Evolutionary conservation across 2,888 invertebrate genomes (phyloP).

Genomic region (Nineta flava): DNA sequence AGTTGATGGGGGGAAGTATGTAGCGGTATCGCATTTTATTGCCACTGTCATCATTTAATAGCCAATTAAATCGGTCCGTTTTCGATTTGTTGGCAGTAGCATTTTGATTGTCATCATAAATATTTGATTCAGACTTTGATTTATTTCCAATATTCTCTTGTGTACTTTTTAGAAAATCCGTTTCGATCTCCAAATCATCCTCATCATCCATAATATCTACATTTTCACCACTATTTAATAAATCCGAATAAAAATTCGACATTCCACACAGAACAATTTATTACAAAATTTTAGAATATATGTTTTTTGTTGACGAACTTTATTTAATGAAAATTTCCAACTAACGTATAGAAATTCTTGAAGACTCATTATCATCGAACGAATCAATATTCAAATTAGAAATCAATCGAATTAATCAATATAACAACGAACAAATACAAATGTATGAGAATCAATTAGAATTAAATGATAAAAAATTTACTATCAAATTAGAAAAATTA

Average conservation of each 20-base stretch:
- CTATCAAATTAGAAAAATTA: conserved; percentile 20
- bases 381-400: conserved; percentile 44
- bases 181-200: neutral
- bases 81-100: neutral
- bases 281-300: too few species aligned
- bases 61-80: neutral
- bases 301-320: too few species aligned
- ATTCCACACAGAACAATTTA: neutral
- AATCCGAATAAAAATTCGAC: neutral
- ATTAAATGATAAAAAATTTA: conserved; percentile 20
- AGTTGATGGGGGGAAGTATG: too few species aligned
- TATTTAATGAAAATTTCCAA: too few species aligned
- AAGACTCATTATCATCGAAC: conserved; percentile 35
- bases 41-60: neutral
- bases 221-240: neutral
- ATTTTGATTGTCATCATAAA: neutral
- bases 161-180: neutral
- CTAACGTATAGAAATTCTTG: conserved; percentile 39
- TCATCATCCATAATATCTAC: neutral
- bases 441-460: conserved; percentile 18
- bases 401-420: conserved; percentile 32
- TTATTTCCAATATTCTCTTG: too few species aligned
- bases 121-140: neutral
- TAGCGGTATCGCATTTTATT: too few species aligned
- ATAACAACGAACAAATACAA: conserved; percentile 33